phyloP scores from a whole-genome alignment of 2,113 vertebrate genomes.

The Oreochromis aureus region DNA sequence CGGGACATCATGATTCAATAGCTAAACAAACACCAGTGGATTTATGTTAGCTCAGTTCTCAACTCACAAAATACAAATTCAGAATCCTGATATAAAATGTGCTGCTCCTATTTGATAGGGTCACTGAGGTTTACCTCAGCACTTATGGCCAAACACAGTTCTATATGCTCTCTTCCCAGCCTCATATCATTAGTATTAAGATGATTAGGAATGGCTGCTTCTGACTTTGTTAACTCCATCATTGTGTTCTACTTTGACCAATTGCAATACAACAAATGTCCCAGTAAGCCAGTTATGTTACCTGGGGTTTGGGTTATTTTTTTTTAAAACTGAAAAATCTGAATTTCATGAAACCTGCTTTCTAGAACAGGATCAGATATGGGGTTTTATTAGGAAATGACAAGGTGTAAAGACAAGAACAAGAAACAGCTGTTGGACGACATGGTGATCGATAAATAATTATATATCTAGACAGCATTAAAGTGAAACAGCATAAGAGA shows the following conservation, averaged over 20 bases:
- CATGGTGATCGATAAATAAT: accelerated
- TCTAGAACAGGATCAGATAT: neutral
- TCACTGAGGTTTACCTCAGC: neutral
- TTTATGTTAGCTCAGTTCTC: neutral
- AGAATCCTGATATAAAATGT: neutral
- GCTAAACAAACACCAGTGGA: neutral
- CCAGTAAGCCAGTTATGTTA: accelerated
- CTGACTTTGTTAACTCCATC: neutral
- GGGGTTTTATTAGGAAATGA: neutral
- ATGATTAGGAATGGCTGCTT: neutral
- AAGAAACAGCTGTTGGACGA: neutral
- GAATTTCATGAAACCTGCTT: neutral
- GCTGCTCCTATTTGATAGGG: neutral
- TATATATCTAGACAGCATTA: neutral
- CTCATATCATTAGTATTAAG: neutral
- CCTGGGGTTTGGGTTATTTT: neutral
- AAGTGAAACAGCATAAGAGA: neutral
- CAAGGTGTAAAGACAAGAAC: neutral
- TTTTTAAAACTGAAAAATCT: neutral
- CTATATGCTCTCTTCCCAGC: neutral
- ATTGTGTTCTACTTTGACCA: neutral
- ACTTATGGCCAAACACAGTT: neutral
- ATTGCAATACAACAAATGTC: neutral
- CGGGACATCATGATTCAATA: neutral
- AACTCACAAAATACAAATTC: neutral